phyloP scores from a whole-genome alignment of 1,140 invertebrate species.

The Microplitis mediator region DNA sequence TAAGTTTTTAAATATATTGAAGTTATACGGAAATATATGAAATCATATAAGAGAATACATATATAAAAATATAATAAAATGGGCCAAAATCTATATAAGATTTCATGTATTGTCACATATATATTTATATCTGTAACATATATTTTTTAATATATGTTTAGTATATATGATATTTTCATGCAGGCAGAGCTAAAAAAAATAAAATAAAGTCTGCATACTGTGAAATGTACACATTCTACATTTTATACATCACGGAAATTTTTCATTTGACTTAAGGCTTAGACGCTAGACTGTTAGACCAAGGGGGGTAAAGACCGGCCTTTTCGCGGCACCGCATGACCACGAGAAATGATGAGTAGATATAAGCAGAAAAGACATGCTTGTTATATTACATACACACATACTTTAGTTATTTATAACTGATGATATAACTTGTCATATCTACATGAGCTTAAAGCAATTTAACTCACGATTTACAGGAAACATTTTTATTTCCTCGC shows the following conservation, averaged over 20 bases:
- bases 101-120: no score
- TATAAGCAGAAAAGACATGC: background rate
- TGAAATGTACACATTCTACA: background rate
- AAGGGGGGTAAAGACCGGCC: background rate
- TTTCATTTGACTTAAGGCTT: background rate
- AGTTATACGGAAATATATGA: no score
- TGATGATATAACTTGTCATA: background rate
- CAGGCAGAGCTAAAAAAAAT: no score
- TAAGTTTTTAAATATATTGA: no score
- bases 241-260: background rate
- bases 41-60: no score
- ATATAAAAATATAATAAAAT: no score
- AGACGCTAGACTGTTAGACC: background rate
- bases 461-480: background rate
- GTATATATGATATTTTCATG: no score
- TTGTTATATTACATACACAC: background rate
- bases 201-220: no score
- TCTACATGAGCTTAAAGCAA: background rate
- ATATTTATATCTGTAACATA: no score
- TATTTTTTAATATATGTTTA: no score
- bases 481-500: background rate
- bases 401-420: background rate
- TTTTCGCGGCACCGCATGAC: background rate
- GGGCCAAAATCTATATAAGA: no score
- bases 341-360: constrained; percentile 4